A percentile compares a stretch with the other conserved stretches of the same genome.
Conservation (phyloP, 2,797 vertebrate species). For the Miichthys miiuy region DNA sequence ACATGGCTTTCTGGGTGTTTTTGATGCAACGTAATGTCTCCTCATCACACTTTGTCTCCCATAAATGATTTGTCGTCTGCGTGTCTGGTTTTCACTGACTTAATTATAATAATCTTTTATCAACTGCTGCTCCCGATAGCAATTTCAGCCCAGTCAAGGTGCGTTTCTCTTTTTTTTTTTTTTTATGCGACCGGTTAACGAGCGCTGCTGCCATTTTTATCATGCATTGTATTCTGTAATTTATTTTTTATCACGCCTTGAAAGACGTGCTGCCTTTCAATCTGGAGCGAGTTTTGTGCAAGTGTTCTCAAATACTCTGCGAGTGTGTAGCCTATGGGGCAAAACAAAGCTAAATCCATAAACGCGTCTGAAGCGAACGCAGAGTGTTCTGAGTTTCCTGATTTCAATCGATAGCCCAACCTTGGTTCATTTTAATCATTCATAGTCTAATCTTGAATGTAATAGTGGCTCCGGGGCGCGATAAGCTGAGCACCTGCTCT, state of each 20-base stretch:
- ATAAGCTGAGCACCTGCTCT: conserved; percentile 70
- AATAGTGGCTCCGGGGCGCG: conserved; percentile 70
- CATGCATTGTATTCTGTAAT: conserved; percentile 26
- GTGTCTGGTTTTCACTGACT: conserved; percentile 35
- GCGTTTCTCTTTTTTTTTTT: conserved; percentile 30
- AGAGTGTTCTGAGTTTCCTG: conserved; percentile 69
- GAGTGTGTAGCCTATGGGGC: conserved; percentile 52
- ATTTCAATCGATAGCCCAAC: conserved; percentile 74
- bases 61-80: conserved; percentile 44
- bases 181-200: conserved; percentile 31
- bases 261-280: conserved; percentile 47
- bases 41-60: conserved; percentile 48
- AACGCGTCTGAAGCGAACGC: conserved; percentile 60
- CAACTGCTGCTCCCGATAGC: conserved; percentile 31
- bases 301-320: conserved; percentile 34
- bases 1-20: conserved; percentile 39
- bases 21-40: conserved; percentile 32
- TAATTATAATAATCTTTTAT: conserved; percentile 64
- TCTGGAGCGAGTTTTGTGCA: conserved; percentile 13
- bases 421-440: conserved; percentile 81
- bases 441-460: conserved; percentile 79
- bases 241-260: conserved; percentile 9
- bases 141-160: conserved; percentile 33
- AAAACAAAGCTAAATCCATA: conserved; percentile 69
- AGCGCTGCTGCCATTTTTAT: conserved; percentile 29